Conservation (phyloP, 2,113 vertebrate genomes). For the Aptenodytes forsteri region DNA sequence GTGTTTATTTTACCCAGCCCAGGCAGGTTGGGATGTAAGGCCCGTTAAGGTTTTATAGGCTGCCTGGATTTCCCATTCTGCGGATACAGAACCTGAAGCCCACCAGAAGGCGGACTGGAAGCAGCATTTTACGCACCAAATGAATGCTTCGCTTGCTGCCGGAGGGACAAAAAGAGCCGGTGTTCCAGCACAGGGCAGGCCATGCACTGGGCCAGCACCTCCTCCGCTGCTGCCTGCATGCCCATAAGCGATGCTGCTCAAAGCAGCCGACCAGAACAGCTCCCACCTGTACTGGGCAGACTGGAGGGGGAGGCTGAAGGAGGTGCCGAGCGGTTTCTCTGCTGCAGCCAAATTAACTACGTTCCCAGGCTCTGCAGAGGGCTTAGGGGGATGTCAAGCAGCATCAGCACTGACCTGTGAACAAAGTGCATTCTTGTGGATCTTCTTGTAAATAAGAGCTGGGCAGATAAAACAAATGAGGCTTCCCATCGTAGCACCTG, state of each 20-base stretch:
- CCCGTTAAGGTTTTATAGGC: slow-evolving; percentile 12
- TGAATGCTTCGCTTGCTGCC: background rate
- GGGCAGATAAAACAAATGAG: slow-evolving; percentile 99
- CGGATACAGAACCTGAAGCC: background rate
- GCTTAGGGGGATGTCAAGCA: background rate
- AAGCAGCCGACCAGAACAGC: background rate
- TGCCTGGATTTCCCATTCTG: slow-evolving; percentile 30
- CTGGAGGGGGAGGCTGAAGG: background rate
- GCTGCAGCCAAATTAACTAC: background rate
- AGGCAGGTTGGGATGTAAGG: background rate
- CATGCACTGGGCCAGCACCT: background rate
- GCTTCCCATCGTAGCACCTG: slow-evolving; percentile 97
- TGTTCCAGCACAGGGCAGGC: background rate
- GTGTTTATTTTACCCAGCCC: slow-evolving; percentile 30
- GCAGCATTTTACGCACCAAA: background rate
- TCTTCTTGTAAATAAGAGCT: slow-evolving; percentile 93
- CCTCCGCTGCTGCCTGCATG: background rate
- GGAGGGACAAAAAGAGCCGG: background rate
- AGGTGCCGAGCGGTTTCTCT: background rate
- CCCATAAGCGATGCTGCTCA: background rate
- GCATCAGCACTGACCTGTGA: slow-evolving; percentile 83
- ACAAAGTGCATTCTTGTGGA: slow-evolving; percentile 86
- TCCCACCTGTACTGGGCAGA: background rate
- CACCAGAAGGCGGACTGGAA: background rate
- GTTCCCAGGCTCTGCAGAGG: slow-evolving; percentile 27